phyloP scores from a whole-genome alignment of 1,140 invertebrate genomes.

The Berghia stephanieae region DNA sequence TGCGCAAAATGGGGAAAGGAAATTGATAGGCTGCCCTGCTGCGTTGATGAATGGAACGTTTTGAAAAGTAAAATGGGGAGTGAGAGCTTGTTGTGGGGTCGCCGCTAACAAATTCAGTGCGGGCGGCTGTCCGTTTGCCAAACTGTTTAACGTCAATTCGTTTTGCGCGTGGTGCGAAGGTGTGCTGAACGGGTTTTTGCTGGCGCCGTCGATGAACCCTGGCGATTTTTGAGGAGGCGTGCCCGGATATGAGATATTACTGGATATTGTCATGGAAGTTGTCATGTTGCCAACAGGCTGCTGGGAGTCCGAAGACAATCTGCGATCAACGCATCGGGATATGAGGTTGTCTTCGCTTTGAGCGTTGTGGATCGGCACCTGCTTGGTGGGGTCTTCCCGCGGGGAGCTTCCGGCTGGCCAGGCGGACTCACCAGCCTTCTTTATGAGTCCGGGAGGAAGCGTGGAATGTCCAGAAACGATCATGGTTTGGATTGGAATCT shows the following conservation, averaged over 20 bases:
- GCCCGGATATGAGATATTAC: conserved; percentile 53
- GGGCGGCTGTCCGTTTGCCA: conserved; percentile 27
- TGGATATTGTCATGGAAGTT: conserved; percentile 53
- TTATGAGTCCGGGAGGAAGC: conserved; percentile 70
- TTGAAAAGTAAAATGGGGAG: too few species aligned
- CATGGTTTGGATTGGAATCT: conserved; percentile 90
- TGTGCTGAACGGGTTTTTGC: conserved; percentile 54
- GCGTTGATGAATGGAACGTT: conserved; percentile 36
- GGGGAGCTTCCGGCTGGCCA: not conserved
- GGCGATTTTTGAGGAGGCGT: conserved; percentile 55
- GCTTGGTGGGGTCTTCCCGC: conserved; percentile 20
- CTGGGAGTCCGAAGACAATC: conserved; percentile 31
- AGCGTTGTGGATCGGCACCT: conserved; percentile 32
- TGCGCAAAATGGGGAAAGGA: conserved; percentile 49
- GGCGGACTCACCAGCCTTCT: conserved; percentile 34
- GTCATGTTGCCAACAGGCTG: conserved; percentile 46
- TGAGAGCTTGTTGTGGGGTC: conserved; percentile 30
- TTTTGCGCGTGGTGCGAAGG: conserved; percentile 38
- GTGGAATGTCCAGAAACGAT: conserved; percentile 56
- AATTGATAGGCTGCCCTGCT: conserved; percentile 38
- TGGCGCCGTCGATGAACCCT: conserved; percentile 41
- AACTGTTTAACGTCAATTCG: too few species aligned
- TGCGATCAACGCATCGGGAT: conserved; percentile 30
- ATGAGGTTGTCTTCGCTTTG: conserved; percentile 43
- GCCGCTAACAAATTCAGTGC: conserved; percentile 15